Conservation (phyloP, 1,140 invertebrate genomes). For the Mylabris phalerata region DNA sequence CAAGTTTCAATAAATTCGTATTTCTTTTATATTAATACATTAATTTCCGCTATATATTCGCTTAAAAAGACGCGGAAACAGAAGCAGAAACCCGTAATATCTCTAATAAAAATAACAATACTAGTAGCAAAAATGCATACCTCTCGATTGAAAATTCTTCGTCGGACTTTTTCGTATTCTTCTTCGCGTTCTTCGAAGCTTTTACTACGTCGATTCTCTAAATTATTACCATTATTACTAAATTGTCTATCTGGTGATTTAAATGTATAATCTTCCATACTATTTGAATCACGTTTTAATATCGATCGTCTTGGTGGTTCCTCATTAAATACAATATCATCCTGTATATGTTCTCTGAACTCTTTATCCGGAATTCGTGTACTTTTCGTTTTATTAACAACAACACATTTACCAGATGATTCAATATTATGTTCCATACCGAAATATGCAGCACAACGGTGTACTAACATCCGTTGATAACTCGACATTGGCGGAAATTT, state of each 20-base stretch:
- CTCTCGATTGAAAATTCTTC: conserved; percentile 63
- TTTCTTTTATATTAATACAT: no score
- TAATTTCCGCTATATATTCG: no score
- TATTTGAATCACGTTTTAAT: conserved; percentile 73
- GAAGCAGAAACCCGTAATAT: no score
- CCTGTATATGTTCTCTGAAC: conserved; percentile 56
- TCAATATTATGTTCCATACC: conserved; percentile 93
- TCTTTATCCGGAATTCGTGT: conserved; percentile 62
- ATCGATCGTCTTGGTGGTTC: conserved; percentile 66
- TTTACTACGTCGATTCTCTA: conserved; percentile 68
- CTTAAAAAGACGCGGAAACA: no score
- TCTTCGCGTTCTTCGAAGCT: conserved; percentile 86
- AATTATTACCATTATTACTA: conserved; percentile 33
- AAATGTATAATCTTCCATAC: conserved; percentile 64
- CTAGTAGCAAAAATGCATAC: conserved; percentile 11
- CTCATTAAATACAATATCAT: conserved; percentile 54
- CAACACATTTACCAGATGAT: conserved; percentile 73
- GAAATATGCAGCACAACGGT: conserved; percentile 87
- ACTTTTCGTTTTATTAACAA: conserved; percentile 71
- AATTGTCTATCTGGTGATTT: conserved; percentile 55
- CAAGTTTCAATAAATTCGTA: no score
- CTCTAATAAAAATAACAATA: neutral
- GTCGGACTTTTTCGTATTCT: conserved; percentile 74
- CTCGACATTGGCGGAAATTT: conserved; percentile 88
- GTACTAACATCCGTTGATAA: conserved; percentile 92